Conservation (phyloP, 1,140 invertebrate species). For the Anoplolepis gracilipes region DNA sequence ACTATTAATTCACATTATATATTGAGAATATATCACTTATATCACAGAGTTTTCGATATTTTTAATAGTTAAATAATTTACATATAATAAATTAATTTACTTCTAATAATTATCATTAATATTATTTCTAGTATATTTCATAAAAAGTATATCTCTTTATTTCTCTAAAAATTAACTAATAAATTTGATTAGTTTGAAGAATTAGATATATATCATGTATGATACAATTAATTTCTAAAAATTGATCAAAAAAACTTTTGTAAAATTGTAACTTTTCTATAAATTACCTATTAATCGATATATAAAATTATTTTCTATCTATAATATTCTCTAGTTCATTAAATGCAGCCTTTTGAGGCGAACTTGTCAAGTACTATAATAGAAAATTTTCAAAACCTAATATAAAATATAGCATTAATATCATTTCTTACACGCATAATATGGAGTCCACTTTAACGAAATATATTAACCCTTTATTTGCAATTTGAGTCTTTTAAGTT, state of each 20-base stretch:
- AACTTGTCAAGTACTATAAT: neutral
- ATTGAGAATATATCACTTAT: neutral
- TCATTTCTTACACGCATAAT: neutral
- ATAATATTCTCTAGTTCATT: neutral
- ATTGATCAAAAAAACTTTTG: no score
- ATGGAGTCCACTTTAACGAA: neutral
- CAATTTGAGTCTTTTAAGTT: no score
- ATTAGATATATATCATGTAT: neutral
- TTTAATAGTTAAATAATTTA: constrained; percentile 5
- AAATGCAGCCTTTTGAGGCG: neutral
- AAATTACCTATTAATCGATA: neutral
- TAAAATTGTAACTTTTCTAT: neutral
- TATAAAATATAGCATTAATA: constrained; percentile 11
- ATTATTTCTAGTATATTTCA: neutral
- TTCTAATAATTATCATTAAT: constrained; percentile 43
- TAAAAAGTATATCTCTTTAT: constrained; percentile 3
- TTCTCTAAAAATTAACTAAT: neutral
- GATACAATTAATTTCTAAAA: neutral
- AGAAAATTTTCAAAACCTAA: neutral
- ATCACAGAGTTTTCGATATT: constrained; percentile 48
- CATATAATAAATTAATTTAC: constrained; percentile 23
- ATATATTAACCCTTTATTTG: no score
- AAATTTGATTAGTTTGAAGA: constrained; percentile 28
- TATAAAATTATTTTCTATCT: constrained; percentile 40
- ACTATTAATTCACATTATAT: neutral